phyloP scores from a whole-genome alignment of 92 coral and sea anemone genomes.

The Palythoa caribaeorum region DNA sequence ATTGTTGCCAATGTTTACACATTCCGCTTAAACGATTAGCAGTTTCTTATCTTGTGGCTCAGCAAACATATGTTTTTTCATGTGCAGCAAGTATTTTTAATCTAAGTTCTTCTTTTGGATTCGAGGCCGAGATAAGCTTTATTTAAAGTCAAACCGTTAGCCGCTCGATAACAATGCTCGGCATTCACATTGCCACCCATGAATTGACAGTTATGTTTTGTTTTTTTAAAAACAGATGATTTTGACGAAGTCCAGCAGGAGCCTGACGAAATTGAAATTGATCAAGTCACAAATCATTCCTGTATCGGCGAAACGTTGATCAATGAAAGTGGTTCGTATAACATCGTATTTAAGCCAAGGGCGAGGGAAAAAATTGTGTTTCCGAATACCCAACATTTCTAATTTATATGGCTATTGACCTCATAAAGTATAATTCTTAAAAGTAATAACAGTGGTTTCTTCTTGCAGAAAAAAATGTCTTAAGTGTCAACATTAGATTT shows the following conservation, averaged over 20 bases:
- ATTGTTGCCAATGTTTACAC: background rate
- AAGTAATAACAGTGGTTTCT: slow-evolving; percentile 20
- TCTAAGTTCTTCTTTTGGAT: background rate
- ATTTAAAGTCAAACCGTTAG: background rate
- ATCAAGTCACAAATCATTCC: slow-evolving; percentile 1
- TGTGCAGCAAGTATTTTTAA: background rate
- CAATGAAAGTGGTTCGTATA: slow-evolving; percentile 17
- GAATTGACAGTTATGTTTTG: background rate
- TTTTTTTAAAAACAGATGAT: slow-evolving; percentile 6
- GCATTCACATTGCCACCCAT: background rate
- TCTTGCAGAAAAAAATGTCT: slow-evolving; percentile 8
- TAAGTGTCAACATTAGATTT: background rate
- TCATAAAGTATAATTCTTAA: slow-evolving; percentile 1
- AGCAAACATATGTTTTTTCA: background rate
- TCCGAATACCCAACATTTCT: background rate
- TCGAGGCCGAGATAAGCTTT: background rate
- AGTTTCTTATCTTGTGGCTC: background rate
- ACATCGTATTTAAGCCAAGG: background rate
- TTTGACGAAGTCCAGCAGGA: slow-evolving; percentile 11
- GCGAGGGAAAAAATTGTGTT: slow-evolving; percentile 4
- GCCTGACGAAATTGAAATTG: background rate
- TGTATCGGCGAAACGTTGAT: slow-evolving; percentile 8
- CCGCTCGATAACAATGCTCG: background rate
- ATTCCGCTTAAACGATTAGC: background rate
- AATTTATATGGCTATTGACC: slow-evolving; percentile 9